Conservation (phyloP, 2,888 invertebrate species). For the Zootermopsis nevadensis region DNA sequence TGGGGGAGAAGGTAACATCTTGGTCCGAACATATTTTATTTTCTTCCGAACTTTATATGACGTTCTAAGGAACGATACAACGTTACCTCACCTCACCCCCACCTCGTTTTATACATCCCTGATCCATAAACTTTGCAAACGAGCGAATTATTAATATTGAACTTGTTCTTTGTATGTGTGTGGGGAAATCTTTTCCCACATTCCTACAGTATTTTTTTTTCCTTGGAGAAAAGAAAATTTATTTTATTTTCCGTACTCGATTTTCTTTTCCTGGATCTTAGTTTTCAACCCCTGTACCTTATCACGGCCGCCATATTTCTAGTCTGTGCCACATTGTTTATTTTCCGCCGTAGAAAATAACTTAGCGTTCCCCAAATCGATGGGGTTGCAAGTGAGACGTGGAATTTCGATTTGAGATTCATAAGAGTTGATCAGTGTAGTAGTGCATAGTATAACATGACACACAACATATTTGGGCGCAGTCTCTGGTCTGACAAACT, state of each 20-base stretch:
- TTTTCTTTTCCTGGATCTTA: constrained; percentile 28
- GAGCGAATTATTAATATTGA: constrained; percentile 53
- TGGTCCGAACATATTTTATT: constrained; percentile 35
- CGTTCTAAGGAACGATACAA: constrained; percentile 47
- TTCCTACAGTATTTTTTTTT: constrained; percentile 28
- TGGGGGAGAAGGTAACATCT: constrained; percentile 45
- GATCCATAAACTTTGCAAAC: constrained; percentile 51
- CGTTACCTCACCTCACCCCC: background rate
- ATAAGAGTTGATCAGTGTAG: too few relatives aligned
- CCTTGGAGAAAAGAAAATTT: constrained; percentile 24
- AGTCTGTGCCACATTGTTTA: constrained; percentile 22
- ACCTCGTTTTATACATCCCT: constrained; percentile 39
- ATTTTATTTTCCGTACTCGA: constrained; percentile 20
- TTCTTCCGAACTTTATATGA: constrained; percentile 42
- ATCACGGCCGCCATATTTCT: background rate
- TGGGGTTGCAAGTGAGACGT: background rate
- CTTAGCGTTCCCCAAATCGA: constrained; percentile 33
- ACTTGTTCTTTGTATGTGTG: constrained; percentile 52
- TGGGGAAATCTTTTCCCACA: constrained; percentile 47
- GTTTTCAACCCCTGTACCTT: background rate
- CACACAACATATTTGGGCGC: too few relatives aligned
- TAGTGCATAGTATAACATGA: too few relatives aligned
- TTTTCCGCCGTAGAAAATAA: constrained; percentile 38
- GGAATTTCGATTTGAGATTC: background rate
- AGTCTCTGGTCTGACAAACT: too few relatives aligned